Conservation (phyloP, 1,140 invertebrate species). For the Drosophila littoralis region DNA sequence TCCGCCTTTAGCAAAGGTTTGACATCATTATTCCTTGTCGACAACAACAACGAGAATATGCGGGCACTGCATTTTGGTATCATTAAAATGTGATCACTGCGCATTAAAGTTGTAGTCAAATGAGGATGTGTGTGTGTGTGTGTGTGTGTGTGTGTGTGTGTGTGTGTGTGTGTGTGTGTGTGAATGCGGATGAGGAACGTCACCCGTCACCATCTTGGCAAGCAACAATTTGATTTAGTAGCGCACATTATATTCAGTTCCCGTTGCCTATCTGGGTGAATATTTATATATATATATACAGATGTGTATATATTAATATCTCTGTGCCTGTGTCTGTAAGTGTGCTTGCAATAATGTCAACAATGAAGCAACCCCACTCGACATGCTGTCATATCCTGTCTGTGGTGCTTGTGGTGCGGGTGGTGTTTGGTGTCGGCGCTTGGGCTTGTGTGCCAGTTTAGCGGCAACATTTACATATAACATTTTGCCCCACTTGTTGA, state of each 20-base stretch:
- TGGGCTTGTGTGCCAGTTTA: constrained; percentile 39
- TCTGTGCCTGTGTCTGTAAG: constrained; percentile 4
- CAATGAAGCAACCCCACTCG: constrained; percentile 53
- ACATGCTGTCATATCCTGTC: constrained; percentile 39
- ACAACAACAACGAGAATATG: constrained; percentile 31
- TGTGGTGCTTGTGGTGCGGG: constrained; percentile 21
- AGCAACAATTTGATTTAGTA: constrained; percentile 71
- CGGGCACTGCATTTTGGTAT: constrained; percentile 74
- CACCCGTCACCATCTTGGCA: constrained; percentile 40
- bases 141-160: constrained; percentile 4
- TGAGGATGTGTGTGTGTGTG: constrained; percentile 35
- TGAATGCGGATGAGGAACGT: constrained; percentile 7
- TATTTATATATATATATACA: constrained; percentile 13
- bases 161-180: no score
- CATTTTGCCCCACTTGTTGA: constrained; percentile 72
- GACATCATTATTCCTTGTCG: constrained; percentile 69
- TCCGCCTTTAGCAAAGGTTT: constrained; percentile 20
- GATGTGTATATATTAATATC: constrained; percentile 15
- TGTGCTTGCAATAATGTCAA: constrained; percentile 72
- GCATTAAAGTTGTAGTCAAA: constrained; percentile 75
- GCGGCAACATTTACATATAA: constrained; percentile 67
- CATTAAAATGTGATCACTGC: constrained; percentile 83
- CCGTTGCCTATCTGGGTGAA: constrained; percentile 22
- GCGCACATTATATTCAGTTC: constrained; percentile 50
- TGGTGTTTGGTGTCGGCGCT: constrained; percentile 11